Base-by-base conservation (phyloP, 2,888 invertebrate genomes). In the Allygus modestus region DNA sequence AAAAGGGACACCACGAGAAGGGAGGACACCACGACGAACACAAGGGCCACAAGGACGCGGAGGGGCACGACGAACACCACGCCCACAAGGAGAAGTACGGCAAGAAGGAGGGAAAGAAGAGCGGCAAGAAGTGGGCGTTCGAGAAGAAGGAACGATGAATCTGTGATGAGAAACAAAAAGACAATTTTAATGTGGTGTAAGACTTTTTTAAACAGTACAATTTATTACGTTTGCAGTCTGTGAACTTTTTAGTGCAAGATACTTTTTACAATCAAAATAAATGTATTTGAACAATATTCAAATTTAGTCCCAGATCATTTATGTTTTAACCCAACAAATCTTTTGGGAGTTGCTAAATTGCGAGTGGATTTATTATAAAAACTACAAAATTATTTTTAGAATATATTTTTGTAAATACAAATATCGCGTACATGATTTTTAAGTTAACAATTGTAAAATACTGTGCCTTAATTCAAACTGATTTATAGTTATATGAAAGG, bases 81-180 rank as follows among this genome's bases (percentile, higher is more conserved):
- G 91, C 92, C 0, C 91, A 92, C 82, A 90, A 91, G 0, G 88
- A 90, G 2, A 91, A 91, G 77, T 90, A 92, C 82, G 92, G 91
- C 20, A 90, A 92, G 54, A 92, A 93, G 81, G 91, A 89, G 0
- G 92, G 89, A 0, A 91, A 91, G 31, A 90, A 91, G 7, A 88
- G 90, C 0, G 93, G 92, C 0, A 93, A 93, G 88, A 92, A 93
- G 86, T 94, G 94, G 94, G 89, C 91, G n/a, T 92, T 91, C 89
- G 86, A 86, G 77, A 92, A 92, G 86, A 92, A 92, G 86, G 58
- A 77, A 84, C 31, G 79, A 20, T 79, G n/a, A 79, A 28, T 1
- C 28, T 31, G 28, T 58, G 58, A 12, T 58, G 12, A 2, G 23
- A 58, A 58, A 5, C 15, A 17, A 17, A n/a, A n/a, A n/a, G n/a